Conservation (phyloP, 2,797 vertebrate genomes). For the Sternotherus odoratus region DNA sequence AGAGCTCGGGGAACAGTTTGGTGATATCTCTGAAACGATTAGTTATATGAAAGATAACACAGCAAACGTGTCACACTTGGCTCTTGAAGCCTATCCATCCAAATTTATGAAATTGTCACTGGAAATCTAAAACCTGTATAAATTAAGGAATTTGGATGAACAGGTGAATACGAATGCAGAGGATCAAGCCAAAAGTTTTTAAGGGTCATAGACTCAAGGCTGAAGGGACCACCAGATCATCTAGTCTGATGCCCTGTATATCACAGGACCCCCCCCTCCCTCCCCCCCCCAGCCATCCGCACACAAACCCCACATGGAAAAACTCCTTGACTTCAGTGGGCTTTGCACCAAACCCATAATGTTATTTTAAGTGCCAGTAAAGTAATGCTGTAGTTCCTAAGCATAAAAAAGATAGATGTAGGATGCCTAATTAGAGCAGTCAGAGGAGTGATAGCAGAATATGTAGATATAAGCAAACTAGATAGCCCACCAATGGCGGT, state of each 20-base stretch:
- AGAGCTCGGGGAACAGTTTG: neutral
- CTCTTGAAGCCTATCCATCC: neutral
- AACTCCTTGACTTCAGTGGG: neutral
- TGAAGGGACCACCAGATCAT: neutral
- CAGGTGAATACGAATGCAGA: neutral
- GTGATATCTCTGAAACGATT: neutral
- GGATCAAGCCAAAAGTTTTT: neutral
- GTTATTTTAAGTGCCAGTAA: neutral
- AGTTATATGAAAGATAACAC: fast-evolving
- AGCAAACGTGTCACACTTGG: neutral
- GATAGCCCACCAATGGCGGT: neutral
- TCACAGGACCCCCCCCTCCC: too few relatives aligned
- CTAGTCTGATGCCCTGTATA: neutral
- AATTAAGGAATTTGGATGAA: neutral
- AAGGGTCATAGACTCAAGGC: neutral
- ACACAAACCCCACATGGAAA: neutral
- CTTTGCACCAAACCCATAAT: neutral
- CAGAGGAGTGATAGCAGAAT: neutral
- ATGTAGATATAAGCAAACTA: neutral
- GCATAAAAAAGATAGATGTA: neutral
- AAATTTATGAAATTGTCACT: neutral
- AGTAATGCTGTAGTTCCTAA: neutral
- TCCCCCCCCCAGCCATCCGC: neutral
- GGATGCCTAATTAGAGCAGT: neutral
- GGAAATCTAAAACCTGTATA: neutral